Evolutionary conservation across 1,140 invertebrate genomes (phyloP).

Genomic region (Solenopsis fugax): DNA sequence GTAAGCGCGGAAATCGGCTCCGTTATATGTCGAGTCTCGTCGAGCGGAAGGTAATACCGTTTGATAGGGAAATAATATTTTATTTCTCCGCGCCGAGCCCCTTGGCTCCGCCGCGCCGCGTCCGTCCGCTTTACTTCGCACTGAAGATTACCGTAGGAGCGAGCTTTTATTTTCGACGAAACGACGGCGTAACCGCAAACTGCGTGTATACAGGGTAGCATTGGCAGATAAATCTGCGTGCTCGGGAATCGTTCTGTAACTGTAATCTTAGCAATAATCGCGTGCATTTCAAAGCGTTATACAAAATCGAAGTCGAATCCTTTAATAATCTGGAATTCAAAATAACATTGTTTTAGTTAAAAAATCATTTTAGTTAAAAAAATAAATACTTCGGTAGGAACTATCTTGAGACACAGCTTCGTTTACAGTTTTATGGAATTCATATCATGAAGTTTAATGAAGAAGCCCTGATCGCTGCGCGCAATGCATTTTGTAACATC

Average conservation of each 20-base stretch:
- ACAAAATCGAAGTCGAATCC: not conserved
- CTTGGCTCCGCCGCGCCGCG: not conserved
- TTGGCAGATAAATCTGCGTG: not conserved
- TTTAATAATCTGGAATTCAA: not conserved
- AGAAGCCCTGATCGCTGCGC: not conserved
- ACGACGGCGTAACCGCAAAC: conserved; percentile 46
- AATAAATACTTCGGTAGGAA: not conserved
- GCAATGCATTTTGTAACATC: not conserved
- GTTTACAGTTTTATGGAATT: not conserved
- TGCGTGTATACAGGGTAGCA: conserved; percentile 28
- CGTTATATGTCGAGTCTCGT: conserved; percentile 75
- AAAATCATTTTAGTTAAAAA: not conserved
- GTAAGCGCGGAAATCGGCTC: conserved; percentile 81
- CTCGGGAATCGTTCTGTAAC: not conserved
- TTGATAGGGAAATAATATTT: conserved; percentile 85
- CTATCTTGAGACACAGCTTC: not conserved
- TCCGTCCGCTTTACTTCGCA: conserved; percentile 38
- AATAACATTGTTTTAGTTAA: not conserved
- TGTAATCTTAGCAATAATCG: not conserved
- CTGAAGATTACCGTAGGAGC: conserved; percentile 58
- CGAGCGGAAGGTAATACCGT: conserved; percentile 81
- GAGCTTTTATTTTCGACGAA: conserved; percentile 64
- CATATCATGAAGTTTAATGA: not conserved
- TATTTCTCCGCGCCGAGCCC: conserved; percentile 73
- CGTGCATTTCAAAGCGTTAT: not conserved